Conservation (phyloP, 2,113 vertebrate species). For the Oncorhynchus gorbuscha region DNA sequence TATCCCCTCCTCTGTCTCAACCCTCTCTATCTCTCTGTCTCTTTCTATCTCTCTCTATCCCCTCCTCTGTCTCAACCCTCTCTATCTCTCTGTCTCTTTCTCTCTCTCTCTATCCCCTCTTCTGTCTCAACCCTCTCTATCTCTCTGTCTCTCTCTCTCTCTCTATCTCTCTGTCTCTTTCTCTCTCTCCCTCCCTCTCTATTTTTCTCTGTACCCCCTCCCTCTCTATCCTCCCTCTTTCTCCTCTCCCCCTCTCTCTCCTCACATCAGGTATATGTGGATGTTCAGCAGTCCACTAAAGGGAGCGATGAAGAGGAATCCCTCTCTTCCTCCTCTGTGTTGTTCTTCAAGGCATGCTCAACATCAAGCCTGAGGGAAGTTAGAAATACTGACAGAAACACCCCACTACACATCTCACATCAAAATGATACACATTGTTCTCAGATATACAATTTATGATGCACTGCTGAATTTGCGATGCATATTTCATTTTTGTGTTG, state of each 20-base stretch:
- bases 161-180: no score
- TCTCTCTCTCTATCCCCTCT: not conserved
- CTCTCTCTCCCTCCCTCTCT: no score
- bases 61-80: not conserved
- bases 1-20: no score
- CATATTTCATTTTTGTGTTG: conserved; percentile 13
- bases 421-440: no score
- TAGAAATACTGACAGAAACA: conserved; percentile 14
- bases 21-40: no score
- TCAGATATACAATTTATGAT: no score
- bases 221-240: no score
- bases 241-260: not conserved
- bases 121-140: not conserved
- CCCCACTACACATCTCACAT: not conserved
- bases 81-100: not conserved
- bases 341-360: conserved; percentile 79
- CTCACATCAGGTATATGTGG: conserved; percentile 78
- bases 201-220: no score
- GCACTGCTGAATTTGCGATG: no score
- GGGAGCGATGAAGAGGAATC: conserved; percentile 81
- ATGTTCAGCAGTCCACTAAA: conserved; percentile 83
- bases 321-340: conserved; percentile 86
- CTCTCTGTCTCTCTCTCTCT: no score
- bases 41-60: no score
- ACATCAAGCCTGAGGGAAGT: conserved; percentile 81